Conservation (phyloP, 64 coral and sea anemone species). For the Catalaphyllia jardinei region DNA sequence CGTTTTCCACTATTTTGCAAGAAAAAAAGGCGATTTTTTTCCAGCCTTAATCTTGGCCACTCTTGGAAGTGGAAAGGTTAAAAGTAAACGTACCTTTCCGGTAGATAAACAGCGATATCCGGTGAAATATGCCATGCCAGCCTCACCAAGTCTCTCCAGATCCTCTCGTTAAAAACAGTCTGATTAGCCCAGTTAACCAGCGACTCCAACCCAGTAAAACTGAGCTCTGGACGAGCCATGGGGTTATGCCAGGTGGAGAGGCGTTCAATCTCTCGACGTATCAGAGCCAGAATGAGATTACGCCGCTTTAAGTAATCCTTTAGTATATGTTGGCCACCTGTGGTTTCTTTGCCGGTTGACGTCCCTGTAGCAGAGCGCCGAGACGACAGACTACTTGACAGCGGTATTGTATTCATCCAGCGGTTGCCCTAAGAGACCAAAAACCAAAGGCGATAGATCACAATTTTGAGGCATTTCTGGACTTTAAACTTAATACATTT, state of each 20-base stretch:
- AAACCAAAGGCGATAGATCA: too few relatives aligned
- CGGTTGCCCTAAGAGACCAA: constrained; percentile 63
- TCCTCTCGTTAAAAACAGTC: constrained; percentile 85
- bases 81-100: constrained; percentile 62
- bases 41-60: background rate
- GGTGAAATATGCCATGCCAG: constrained; percentile 95
- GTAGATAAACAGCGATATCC: constrained; percentile 83
- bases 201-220: constrained; percentile 68
- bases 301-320: constrained; percentile 88
- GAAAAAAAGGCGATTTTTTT: too few relatives aligned
- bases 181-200: constrained; percentile 87
- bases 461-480: too few relatives aligned
- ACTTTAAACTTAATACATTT: too few relatives aligned
- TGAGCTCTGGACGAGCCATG: constrained; percentile 60
- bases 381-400: constrained; percentile 84
- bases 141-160: constrained; percentile 89
- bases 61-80: background rate
- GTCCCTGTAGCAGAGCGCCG: constrained; percentile 66
- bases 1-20: too few relatives aligned
- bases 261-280: constrained; percentile 83
- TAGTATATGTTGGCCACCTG: constrained; percentile 51
- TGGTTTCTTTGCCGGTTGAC: constrained; percentile 50
- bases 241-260: constrained; percentile 97
- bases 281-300: constrained; percentile 85
- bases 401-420: constrained; percentile 95